Evolutionary conservation across 2,888 invertebrate species (phyloP), one percentile per base, ranked within the genome.

Genomic region (Caenorhabditis sp.): DNA sequence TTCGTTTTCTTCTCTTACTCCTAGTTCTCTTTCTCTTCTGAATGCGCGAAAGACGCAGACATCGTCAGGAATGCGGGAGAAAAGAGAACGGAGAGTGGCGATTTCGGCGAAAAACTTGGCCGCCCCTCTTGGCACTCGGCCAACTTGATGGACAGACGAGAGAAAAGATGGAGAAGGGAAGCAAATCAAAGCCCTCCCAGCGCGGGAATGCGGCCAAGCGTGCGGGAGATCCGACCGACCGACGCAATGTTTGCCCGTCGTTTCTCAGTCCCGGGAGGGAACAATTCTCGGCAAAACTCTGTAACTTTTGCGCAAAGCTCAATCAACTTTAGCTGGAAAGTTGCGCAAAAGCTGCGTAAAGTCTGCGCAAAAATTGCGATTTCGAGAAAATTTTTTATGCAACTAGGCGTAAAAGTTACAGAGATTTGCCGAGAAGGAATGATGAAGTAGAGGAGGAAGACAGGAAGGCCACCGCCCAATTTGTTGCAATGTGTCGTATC

Each of bases 191-290:
- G 70, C 59, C 59, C 59, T 59, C 70, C 59, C 59, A 70, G 53
- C 37, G 70, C 70, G 70, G 70, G 70, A 70, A 70, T 70, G 70
- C 70, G 59, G 46, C 58, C 59, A 70, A 59, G 59, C 70, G 70
- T 70, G 59, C 59, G 70, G 70, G 53, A 70, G 70, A 70, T 59
- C 53, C 45, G 11, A 55, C 62, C 37, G 26, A 48, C 35, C 66
- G 48, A 58, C 53, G 70, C 53, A 70, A 68, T 59, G 58, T 68
- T 68, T 58, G 58, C 59, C 52, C 56, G 50, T 32, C 56, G 15
- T 56, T 66, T 58, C 56, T 50, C 41, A 48, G 46, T 66, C 39
- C 37, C 48, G 50, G 50, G 50, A 62, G 39, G 35, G 39, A 48
- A 66, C 43, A 48, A n/a, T n/a, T n/a, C n/a, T n/a, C n/a, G n/a